Percentiles rank a stretch among this genome's conserved stretches.
Evolutionary conservation across 2,797 vertebrate genomes (phyloP).

Genomic region (Coregonus ussuriensis): DNA sequence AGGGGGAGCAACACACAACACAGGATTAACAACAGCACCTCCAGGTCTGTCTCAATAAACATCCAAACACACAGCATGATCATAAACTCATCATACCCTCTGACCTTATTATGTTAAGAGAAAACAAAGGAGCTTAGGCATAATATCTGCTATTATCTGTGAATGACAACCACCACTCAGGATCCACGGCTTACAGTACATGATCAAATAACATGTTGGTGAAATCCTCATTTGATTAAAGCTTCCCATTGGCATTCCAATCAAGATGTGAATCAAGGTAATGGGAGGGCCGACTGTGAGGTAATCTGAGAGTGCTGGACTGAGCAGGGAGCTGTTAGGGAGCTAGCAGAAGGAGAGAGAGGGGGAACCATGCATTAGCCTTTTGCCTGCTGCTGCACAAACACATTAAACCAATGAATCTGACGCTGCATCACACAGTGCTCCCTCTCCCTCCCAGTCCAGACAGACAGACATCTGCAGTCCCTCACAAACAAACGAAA

Average conservation of each 20-base stretch:
- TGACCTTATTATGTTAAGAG: too few species aligned
- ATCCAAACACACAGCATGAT: too few species aligned
- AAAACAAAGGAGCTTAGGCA: too few species aligned
- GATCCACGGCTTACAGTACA: not conserved
- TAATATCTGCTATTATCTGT: too few species aligned
- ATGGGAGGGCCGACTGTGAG: not conserved
- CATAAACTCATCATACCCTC: too few species aligned
- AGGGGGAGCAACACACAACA: too few species aligned
- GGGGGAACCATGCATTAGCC: conserved; percentile 39
- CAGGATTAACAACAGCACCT: too few species aligned
- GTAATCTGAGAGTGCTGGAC: not conserved
- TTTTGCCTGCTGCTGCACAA: conserved; percentile 29
- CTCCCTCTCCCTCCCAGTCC: too few species aligned
- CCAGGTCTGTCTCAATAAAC: too few species aligned
- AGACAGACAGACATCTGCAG: conserved; percentile 6
- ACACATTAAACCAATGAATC: conserved; percentile 39
- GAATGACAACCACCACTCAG: not conserved
- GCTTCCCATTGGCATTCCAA: not conserved
- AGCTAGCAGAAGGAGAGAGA: conserved; percentile 6
- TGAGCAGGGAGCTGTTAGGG: not conserved
- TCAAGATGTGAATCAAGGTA: not conserved
- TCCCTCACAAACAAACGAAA: conserved; percentile 46
- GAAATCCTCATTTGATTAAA: not conserved
- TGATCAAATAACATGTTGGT: not conserved
- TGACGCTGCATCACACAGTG: conserved; percentile 27